Evolutionary conservation across 2,888 invertebrate species (phyloP).

Genomic region (Griposia aprilina): DNA sequence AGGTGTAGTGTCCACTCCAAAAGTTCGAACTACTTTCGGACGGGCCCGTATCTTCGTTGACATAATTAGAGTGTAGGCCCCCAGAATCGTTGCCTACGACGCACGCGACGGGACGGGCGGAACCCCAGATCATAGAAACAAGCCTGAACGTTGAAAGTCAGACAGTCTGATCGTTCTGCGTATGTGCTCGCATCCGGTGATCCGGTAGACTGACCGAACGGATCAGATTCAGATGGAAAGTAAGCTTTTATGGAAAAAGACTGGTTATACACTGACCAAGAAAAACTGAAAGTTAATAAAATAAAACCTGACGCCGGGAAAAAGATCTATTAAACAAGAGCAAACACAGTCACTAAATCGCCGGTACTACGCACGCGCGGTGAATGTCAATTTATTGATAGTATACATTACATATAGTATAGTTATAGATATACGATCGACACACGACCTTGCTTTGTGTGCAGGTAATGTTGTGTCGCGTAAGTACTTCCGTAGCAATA

Average conservation of each 20-base stretch:
- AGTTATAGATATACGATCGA: background rate
- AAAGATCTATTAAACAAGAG: background rate
- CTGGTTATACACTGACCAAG: background rate
- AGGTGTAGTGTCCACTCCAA: too few species aligned
- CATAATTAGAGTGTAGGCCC: too few species aligned
- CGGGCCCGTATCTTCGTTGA: too few species aligned
- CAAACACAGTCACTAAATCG: constrained; percentile 5
- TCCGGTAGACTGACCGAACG: too few species aligned
- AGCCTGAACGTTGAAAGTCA: too few species aligned
- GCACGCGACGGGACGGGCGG: too few species aligned
- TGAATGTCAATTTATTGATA: constrained; percentile 31
- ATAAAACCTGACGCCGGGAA: background rate
- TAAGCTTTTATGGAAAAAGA: background rate
- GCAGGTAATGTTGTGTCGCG: constrained; percentile 10
- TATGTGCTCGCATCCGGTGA: too few species aligned
- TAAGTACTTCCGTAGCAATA: constrained; percentile 36
- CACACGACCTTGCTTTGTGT: constrained; percentile 54
- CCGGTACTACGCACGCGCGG: constrained; percentile 3
- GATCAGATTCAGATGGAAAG: too few species aligned
- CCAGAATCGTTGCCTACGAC: too few species aligned
- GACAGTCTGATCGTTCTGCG: too few species aligned
- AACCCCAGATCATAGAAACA: too few species aligned
- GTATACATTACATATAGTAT: background rate
- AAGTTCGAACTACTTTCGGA: too few species aligned
- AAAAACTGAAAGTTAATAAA: background rate